A percentile compares a stretch with the other conserved stretches of the same genome.
These are phyloP conservation scores for Macrosoma leucophasiata DNA, from an alignment of 2,888 invertebrate species.

Conservation along the genomic window DNA sequence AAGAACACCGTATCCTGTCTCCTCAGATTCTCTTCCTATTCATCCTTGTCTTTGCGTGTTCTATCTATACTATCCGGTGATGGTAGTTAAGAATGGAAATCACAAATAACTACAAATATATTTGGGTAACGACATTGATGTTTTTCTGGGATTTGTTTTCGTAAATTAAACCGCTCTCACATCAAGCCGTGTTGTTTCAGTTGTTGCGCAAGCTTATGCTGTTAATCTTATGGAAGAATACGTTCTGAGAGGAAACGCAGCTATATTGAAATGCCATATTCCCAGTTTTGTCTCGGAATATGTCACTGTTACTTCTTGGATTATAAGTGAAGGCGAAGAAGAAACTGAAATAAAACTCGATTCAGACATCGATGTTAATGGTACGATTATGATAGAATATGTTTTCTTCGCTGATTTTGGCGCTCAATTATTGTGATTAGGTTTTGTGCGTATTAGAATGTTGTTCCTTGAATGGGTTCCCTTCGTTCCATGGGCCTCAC, in stretches of 20 bases:
- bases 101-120: no score
- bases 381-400: slow-evolving; percentile 36
- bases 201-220: slow-evolving; percentile 92
- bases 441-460: slow-evolving; percentile 42
- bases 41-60: background rate
- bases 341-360: slow-evolving; percentile 67
- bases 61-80: slow-evolving; percentile 1
- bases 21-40: background rate
- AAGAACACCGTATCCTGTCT: slow-evolving; percentile 6
- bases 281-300: slow-evolving; percentile 95
- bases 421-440: no score
- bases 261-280: slow-evolving; percentile 94
- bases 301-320: slow-evolving; percentile 89
- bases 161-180: no score
- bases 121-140: no score
- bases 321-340: slow-evolving; percentile 81
- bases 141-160: no score
- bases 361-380: slow-evolving; percentile 49
- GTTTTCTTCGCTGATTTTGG: slow-evolving; percentile 17
- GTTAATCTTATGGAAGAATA: slow-evolving; percentile 96
- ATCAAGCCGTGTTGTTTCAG: slow-evolving; percentile 76
- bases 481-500: slow-evolving; percentile 74
- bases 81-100: no score
- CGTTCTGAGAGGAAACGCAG: slow-evolving; percentile 92
- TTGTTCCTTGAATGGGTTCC: slow-evolving; percentile 47